phyloP scores from a whole-genome alignment of 1,140 invertebrate genomes.

The Drosophila nannoptera region DNA sequence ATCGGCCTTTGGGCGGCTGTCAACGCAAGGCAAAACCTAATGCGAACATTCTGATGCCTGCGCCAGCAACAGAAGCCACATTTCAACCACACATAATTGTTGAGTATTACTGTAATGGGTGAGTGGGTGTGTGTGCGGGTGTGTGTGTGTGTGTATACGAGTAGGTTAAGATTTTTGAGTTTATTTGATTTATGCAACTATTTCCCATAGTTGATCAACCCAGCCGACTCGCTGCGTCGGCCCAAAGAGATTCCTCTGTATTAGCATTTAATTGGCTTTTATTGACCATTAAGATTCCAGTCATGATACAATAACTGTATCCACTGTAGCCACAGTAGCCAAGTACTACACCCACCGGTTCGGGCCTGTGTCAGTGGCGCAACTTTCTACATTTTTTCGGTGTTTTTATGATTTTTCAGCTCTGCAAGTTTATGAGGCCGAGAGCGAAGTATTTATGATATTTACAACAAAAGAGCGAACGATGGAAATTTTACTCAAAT shows the following conservation, averaged over 20 bases:
- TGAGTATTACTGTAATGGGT: slow-evolving; percentile 12
- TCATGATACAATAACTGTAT: slow-evolving; percentile 44
- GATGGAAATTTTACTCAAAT: slow-evolving; percentile 55
- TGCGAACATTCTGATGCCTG: slow-evolving; percentile 19
- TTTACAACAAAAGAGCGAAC: slow-evolving; percentile 64
- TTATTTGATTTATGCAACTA: slow-evolving; percentile 60
- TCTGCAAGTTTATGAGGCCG: slow-evolving; percentile 51
- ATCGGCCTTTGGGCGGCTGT: slow-evolving; percentile 46
- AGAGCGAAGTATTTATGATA: slow-evolving; percentile 74
- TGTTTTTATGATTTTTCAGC: slow-evolving; percentile 55
- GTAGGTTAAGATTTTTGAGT: not conserved
- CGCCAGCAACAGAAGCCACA: slow-evolving; percentile 13
- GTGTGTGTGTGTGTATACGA: slow-evolving; percentile 10
- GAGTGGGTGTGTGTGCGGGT: not conserved
- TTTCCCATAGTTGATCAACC: slow-evolving; percentile 60
- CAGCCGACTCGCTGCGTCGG: slow-evolving; percentile 14
- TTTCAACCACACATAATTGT: slow-evolving; percentile 47
- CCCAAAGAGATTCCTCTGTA: slow-evolving; percentile 11
- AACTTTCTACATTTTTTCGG: slow-evolving; percentile 58
- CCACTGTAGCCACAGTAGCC: slow-evolving; percentile 46
- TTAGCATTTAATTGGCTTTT: slow-evolving; percentile 70
- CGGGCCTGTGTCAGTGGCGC: slow-evolving; percentile 9
- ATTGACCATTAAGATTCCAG: slow-evolving; percentile 71
- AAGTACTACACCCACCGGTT: slow-evolving; percentile 49
- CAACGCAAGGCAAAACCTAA: slow-evolving; percentile 42